Conservation (phyloP, 2,113 vertebrate genomes). For the Rhegmatorhina hoffmannsi region DNA sequence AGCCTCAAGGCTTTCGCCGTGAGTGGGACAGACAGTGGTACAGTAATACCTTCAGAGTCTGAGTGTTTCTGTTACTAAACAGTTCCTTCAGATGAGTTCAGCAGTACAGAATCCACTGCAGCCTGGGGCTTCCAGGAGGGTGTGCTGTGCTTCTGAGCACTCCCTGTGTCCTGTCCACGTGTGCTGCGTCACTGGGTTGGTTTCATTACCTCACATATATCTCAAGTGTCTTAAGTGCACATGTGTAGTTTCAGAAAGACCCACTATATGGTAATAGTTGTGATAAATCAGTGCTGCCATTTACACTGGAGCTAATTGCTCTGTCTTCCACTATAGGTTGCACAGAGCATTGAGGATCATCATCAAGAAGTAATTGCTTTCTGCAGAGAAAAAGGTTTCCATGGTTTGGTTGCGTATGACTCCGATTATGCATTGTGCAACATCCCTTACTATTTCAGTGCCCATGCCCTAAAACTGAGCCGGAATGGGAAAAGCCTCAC, state of each 20-base stretch:
- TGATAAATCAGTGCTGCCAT: background rate
- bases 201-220: background rate
- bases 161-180: background rate
- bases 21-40: background rate
- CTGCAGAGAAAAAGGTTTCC: constrained; percentile 92
- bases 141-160: background rate
- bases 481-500: constrained; percentile 96
- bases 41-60: background rate
- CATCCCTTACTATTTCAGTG: constrained; percentile 95
- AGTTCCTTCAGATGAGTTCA: background rate
- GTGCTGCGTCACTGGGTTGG: background rate
- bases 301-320: constrained; percentile 39
- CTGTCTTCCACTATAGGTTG: constrained; percentile 79
- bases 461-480: constrained; percentile 95
- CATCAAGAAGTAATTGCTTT: constrained; percentile 96
- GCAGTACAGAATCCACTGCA: background rate
- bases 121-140: background rate
- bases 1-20: background rate
- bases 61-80: background rate
- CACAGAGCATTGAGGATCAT: constrained; percentile 95
- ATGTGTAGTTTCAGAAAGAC: background rate
- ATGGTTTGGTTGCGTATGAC: constrained; percentile 93
- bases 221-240: background rate
- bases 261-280: background rate
- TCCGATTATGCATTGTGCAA: constrained; percentile 95